Percentiles rank a stretch among this genome's conserved stretches.
These are phyloP conservation scores for Coboldia fuscipes DNA, from an alignment of 1,140 invertebrate genomes.

Conservation along the genomic window DNA sequence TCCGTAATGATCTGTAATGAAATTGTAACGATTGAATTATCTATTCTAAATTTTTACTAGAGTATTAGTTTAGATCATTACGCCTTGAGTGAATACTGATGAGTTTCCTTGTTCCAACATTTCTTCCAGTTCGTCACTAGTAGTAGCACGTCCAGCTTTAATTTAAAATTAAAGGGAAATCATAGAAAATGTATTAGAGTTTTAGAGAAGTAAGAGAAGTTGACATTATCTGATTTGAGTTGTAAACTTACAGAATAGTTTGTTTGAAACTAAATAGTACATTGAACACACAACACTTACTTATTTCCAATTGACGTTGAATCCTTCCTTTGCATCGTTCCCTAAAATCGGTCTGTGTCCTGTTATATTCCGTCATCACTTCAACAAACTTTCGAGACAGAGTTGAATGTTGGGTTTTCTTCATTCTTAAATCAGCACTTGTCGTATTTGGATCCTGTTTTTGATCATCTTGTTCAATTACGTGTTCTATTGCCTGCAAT, in stretches of 20 bases:
- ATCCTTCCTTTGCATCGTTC: slow-evolving; percentile 97
- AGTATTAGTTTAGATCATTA: slow-evolving; percentile 32
- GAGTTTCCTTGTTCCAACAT: slow-evolving; percentile 97
- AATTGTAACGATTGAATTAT: neutral
- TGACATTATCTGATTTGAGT: too few species aligned
- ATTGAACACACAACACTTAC: slow-evolving; percentile 32
- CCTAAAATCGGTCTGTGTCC: slow-evolving; percentile 96
- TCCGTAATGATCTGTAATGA: slow-evolving; percentile 86
- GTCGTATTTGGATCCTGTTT: slow-evolving; percentile 63
- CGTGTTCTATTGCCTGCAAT: slow-evolving; percentile 86
- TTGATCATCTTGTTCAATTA: slow-evolving; percentile 97
- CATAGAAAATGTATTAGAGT: neutral
- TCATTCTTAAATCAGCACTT: slow-evolving; percentile 94
- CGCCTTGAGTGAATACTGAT: slow-evolving; percentile 93
- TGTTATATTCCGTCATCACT: slow-evolving; percentile 99
- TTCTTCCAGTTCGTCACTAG: slow-evolving; percentile 92
- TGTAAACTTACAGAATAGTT: too few species aligned
- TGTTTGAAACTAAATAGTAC: neutral
- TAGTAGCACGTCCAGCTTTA: slow-evolving; percentile 74
- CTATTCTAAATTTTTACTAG: slow-evolving; percentile 13
- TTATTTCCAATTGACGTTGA: slow-evolving; percentile 97
- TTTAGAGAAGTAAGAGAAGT: neutral
- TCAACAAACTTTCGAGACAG: slow-evolving; percentile 95
- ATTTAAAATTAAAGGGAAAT: slow-evolving; percentile 6
- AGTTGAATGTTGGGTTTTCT: slow-evolving; percentile 96